Conservation (phyloP, 2,113 vertebrate genomes). For the Chaenocephalus aceratus region DNA sequence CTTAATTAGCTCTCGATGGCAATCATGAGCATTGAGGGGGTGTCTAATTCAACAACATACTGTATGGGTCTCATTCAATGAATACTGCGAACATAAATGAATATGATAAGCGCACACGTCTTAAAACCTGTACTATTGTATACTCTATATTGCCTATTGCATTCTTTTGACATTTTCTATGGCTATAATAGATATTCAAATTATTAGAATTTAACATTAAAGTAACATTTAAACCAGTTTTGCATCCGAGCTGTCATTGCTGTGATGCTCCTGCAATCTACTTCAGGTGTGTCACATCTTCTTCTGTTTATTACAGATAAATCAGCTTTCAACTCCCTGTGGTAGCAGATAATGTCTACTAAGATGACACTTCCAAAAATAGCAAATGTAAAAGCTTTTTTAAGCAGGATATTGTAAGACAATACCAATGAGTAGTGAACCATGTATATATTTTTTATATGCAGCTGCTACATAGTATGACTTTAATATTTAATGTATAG, state of each 20-base stretch:
- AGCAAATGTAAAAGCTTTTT: neutral
- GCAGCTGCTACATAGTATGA: neutral
- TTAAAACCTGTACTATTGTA: neutral
- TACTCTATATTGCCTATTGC: neutral
- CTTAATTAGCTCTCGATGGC: neutral
- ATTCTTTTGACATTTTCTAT: neutral
- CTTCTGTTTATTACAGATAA: conserved; percentile 29
- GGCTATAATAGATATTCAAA: neutral
- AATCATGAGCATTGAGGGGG: neutral
- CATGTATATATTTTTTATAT: conserved; percentile 9
- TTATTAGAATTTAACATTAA: too few relatives aligned
- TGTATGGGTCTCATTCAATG: neutral
- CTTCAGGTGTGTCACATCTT: neutral
- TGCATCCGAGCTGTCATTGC: neutral
- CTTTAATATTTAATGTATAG: neutral
- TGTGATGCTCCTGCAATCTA: neutral
- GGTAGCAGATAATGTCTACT: conserved; percentile 3
- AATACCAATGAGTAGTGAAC: neutral
- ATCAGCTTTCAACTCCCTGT: neutral
- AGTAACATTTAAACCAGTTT: neutral
- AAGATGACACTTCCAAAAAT: neutral
- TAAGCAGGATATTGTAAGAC: neutral
- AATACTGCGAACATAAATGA: neutral
- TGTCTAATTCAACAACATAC: conserved; percentile 1
- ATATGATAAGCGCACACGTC: neutral